A percentile compares a stretch with the other conserved stretches of the same genome.
Evolutionary conservation across 1,140 invertebrate genomes (phyloP).

Genomic region (Bombus superbus): DNA sequence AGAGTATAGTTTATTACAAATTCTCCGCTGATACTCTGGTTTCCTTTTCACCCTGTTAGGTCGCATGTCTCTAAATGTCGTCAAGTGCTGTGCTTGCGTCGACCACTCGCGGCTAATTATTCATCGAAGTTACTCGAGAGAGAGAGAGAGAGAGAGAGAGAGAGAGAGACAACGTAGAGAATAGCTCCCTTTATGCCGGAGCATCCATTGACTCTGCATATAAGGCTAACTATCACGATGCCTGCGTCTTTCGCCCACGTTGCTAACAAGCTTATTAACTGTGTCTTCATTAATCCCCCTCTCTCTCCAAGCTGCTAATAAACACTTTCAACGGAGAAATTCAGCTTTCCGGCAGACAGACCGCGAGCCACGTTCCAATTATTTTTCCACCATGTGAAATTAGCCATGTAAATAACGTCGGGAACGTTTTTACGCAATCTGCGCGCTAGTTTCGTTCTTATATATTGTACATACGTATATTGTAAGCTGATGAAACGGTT

Average conservation of each 20-base stretch:
- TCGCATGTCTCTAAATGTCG: constrained; percentile 30
- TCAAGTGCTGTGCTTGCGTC: constrained; percentile 1
- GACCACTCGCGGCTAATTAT: constrained; percentile 34
- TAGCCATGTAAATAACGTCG: background rate
- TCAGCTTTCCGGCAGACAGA: constrained; percentile 7
- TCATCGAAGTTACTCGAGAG: constrained; percentile 29
- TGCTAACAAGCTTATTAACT: constrained; percentile 51
- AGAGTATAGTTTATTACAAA: background rate
- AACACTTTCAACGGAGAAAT: constrained; percentile 21
- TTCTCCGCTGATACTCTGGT: background rate
- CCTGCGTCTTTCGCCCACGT: constrained; percentile 15
- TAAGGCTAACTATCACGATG: constrained; percentile 19
- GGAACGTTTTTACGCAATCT: background rate
- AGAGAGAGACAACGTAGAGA: background rate
- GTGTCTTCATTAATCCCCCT: constrained; percentile 22
- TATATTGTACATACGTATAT: background rate
- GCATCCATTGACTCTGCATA: constrained; percentile 31
- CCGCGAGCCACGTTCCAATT: constrained; percentile 6
- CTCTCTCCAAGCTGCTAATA: background rate
- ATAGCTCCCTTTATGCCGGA: constrained; percentile 17
- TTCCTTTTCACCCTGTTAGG: constrained; percentile 21
- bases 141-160: background rate
- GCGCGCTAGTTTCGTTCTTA: background rate
- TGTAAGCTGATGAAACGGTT: background rate
- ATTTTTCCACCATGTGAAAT: background rate